Evolutionary conservation across 2,888 invertebrate species (phyloP).

Genomic region (Trypoxylon attenuatum): DNA sequence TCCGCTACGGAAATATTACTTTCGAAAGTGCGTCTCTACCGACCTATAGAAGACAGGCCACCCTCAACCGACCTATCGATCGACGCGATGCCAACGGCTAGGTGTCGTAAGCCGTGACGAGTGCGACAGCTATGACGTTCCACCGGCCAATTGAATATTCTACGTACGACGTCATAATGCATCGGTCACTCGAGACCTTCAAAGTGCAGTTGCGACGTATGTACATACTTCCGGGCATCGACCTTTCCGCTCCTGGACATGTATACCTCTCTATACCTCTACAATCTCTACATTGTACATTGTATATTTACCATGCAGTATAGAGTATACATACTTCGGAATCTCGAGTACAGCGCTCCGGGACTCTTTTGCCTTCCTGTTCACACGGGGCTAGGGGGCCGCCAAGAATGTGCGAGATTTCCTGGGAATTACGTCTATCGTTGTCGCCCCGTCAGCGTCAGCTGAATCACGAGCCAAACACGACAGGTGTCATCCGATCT

Average conservation of each 20-base stretch:
- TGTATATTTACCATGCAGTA: not conserved
- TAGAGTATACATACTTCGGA: too few species aligned
- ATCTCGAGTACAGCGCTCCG: too few species aligned
- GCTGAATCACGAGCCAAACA: not conserved
- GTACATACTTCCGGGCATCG: slow-evolving; percentile 35
- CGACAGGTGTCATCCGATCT: not conserved
- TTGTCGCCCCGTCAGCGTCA: not conserved
- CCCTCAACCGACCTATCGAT: slow-evolving; percentile 31
- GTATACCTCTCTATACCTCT: slow-evolving; percentile 11
- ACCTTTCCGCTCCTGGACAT: slow-evolving; percentile 30
- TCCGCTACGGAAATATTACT: not conserved
- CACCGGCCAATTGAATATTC: slow-evolving; percentile 40
- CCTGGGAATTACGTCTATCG: slow-evolving; percentile 14
- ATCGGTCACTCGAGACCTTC: slow-evolving; percentile 31
- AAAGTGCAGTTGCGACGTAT: not conserved
- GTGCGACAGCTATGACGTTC: slow-evolving; percentile 40
- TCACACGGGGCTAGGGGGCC: not conserved
- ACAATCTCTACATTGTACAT: slow-evolving; percentile 5
- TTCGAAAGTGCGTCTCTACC: not conserved
- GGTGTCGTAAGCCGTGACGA: slow-evolving; percentile 37
- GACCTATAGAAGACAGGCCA: not conserved
- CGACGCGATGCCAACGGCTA: too few species aligned
- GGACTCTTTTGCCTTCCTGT: too few species aligned
- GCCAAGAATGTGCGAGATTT: slow-evolving; percentile 8
- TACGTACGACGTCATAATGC: slow-evolving; percentile 37